Percentiles rank a stretch among this genome's conserved stretches.
These are phyloP conservation scores for Ectobius pallidus DNA, from an alignment of 2,888 invertebrate genomes.

Conservation along the genomic window DNA sequence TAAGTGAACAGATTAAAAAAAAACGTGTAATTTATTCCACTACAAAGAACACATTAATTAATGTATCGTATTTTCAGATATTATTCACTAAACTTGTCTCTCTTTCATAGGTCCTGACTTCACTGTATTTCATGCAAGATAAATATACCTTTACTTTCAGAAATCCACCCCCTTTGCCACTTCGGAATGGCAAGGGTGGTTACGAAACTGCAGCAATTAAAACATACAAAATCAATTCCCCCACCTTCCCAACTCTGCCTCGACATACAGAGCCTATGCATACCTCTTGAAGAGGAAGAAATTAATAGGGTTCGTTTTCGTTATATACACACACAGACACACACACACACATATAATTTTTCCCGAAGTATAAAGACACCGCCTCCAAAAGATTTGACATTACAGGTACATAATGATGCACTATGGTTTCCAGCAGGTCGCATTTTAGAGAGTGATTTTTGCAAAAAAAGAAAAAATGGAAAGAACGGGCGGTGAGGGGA, in stretches of 20 bases:
- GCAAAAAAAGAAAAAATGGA: slow-evolving; percentile 3
- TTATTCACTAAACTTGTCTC: background rate
- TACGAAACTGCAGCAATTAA: slow-evolving; percentile 32
- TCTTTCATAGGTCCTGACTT: slow-evolving; percentile 2
- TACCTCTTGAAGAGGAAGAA: slow-evolving; percentile 39
- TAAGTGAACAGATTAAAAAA: background rate
- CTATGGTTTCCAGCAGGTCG: slow-evolving; percentile 33
- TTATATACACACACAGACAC: slow-evolving; percentile 24
- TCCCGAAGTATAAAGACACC: slow-evolving; percentile 26
- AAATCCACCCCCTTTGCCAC: background rate
- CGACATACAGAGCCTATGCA: slow-evolving; percentile 18
- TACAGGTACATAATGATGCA: slow-evolving; percentile 38
- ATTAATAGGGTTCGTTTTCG: slow-evolving; percentile 41
- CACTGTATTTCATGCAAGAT: background rate
- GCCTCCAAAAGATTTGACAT: slow-evolving; percentile 30
- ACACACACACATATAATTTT: slow-evolving; percentile 23
- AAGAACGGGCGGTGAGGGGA: background rate
- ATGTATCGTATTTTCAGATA: background rate
- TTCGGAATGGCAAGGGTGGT: slow-evolving; percentile 8
- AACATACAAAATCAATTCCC: slow-evolving; percentile 31
- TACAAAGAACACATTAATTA: slow-evolving; percentile 10
- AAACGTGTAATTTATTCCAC: background rate
- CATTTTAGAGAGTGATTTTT: slow-evolving; percentile 31
- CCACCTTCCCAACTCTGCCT: background rate
- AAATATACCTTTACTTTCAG: background rate